Percentiles rank a stretch among this genome's conserved stretches.
Conservation (phyloP, 1,140 invertebrate genomes). For the Drosophila orena region DNA sequence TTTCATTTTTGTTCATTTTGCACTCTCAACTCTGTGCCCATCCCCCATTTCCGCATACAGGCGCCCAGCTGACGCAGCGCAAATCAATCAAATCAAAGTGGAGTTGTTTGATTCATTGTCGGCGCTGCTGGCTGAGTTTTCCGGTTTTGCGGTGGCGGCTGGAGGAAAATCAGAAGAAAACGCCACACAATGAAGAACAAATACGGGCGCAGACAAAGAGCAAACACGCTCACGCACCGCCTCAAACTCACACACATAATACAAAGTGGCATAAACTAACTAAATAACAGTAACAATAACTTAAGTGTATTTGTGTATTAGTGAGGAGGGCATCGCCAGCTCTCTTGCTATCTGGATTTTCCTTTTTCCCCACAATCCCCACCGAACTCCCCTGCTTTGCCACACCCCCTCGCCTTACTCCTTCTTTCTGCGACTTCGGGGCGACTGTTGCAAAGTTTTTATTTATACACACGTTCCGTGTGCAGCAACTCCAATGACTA, state of each 20-base stretch:
- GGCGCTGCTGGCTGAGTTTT: conserved; percentile 35
- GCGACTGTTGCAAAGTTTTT: conserved; percentile 75
- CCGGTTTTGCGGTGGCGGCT: conserved; percentile 32
- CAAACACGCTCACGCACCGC: conserved; percentile 25
- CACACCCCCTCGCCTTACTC: neutral
- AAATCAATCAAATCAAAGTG: conserved; percentile 83
- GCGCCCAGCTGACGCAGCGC: conserved; percentile 76
- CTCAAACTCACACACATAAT: conserved; percentile 50
- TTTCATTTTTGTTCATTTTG: conserved; percentile 20
- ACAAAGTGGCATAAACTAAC: conserved; percentile 83
- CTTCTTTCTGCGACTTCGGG: conserved; percentile 16
- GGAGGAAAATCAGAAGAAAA: conserved; percentile 68
- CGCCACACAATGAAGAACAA: conserved; percentile 78
- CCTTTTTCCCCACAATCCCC: neutral
- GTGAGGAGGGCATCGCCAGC: conserved; percentile 37
- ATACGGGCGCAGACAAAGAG: conserved; percentile 71
- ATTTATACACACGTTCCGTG: conserved; percentile 78
- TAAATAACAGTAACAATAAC: conserved; percentile 84
- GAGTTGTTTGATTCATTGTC: conserved; percentile 61
- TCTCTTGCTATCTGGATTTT: conserved; percentile 30
- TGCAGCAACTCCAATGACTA: conserved; percentile 46
- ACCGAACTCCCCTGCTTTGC: conserved; percentile 4
- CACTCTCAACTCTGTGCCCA: conserved; percentile 25
- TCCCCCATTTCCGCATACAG: conserved; percentile 43
- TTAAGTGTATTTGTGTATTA: conserved; percentile 82